phyloP scores from a whole-genome alignment of 92 coral and sea anemone genomes.

The Metridium senile region DNA sequence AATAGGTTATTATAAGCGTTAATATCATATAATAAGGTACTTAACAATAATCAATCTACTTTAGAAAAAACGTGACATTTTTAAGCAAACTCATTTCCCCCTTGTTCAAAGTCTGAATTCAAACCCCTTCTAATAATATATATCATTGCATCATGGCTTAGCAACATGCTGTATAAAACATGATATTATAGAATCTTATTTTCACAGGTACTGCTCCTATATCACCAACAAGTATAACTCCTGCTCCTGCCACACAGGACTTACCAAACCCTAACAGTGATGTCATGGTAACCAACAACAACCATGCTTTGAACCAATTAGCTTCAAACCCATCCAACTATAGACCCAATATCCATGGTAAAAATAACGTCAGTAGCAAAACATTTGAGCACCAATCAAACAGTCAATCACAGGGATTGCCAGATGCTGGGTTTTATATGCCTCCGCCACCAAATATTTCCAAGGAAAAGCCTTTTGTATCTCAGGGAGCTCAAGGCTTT shows the following conservation, averaged over 20 bases:
- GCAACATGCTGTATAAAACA: too few species aligned
- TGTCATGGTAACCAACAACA: background rate
- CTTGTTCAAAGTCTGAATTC: too few species aligned
- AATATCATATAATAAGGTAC: too few species aligned
- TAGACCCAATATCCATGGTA: background rate
- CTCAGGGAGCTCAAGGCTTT: too few species aligned
- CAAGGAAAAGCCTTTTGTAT: background rate
- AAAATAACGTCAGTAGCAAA: background rate
- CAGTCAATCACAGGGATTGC: background rate
- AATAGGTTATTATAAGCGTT: too few species aligned
- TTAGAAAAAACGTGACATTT: too few species aligned
- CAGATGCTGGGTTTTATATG: conserved; percentile 16
- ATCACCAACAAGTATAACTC: background rate
- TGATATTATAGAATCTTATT: too few species aligned
- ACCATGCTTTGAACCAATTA: background rate
- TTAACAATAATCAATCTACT: too few species aligned
- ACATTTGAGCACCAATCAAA: background rate
- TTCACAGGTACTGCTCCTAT: conserved; percentile 2
- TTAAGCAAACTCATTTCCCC: too few species aligned
- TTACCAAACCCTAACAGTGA: background rate
- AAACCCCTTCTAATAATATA: too few species aligned
- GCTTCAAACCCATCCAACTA: background rate
- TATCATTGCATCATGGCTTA: too few species aligned
- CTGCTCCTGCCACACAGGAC: background rate
- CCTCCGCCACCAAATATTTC: conserved; percentile 25